These are phyloP conservation scores for Oxyura jamaicensis DNA, from an alignment of 2,113 vertebrate species.

Conservation along the genomic window DNA sequence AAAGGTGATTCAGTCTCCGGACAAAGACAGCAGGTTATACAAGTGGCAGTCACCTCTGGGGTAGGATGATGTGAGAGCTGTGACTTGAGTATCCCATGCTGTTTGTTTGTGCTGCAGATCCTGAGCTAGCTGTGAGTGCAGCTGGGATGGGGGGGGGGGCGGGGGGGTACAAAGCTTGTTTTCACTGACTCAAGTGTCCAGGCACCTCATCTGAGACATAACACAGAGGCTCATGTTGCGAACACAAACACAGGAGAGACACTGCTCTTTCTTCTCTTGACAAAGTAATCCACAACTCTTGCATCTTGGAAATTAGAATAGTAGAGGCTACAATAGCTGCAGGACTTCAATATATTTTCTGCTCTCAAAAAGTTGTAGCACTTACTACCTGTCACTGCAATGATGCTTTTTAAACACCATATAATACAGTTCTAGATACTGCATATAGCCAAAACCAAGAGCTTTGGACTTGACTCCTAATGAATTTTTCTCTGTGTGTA, in stretches of 20 bases:
- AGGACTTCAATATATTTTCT: neutral
- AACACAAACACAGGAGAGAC: neutral
- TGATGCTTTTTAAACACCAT: neutral
- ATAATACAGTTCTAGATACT: neutral
- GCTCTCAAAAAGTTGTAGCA: neutral
- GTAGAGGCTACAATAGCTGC: neutral
- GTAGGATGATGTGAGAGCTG: neutral
- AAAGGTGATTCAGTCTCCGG: neutral
- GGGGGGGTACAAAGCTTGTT: neutral
- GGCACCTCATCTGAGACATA: neutral
- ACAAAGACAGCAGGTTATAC: neutral
- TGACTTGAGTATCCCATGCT: neutral
- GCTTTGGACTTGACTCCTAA: neutral
- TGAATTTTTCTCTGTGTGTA: neutral
- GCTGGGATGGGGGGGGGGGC: neutral
- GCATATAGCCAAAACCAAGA: neutral
- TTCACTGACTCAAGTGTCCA: neutral
- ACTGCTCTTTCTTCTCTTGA: fast-evolving
- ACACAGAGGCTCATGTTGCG: neutral
- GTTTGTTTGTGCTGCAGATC: neutral
- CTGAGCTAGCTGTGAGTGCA: neutral
- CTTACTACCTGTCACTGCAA: neutral
- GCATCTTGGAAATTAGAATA: neutral
- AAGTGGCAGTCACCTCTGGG: neutral
- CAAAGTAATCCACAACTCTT: no score